These are phyloP conservation scores for Choloepus didactylus DNA, from an alignment of 2,797 vertebrate species.

Conservation along the genomic window DNA sequence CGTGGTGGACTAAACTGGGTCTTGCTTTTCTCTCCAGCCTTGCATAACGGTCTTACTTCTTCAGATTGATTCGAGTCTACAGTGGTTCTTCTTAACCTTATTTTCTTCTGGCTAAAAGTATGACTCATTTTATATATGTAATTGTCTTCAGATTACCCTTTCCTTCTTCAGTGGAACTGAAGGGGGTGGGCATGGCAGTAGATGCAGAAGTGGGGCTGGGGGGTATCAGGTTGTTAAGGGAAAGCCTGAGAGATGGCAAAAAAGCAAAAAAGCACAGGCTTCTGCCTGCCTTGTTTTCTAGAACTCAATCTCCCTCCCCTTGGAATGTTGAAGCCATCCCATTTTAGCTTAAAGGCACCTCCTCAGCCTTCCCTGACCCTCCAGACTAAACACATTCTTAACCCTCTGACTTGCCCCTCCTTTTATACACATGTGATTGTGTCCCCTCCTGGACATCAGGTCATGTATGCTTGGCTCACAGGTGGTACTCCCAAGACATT, in stretches of 20 bases:
- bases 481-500: not conserved
- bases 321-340: not conserved
- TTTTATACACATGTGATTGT: not conserved
- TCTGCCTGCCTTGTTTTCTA: not conserved
- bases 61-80: conserved; percentile 14
- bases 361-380: not conserved
- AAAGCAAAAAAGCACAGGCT: not conserved
- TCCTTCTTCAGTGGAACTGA: not conserved
- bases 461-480: not conserved
- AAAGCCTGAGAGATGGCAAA: not conserved
- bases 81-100: conserved; percentile 42
- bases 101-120: conserved; percentile 27
- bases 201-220: not conserved
- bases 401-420: not conserved
- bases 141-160: not conserved
- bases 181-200: not conserved
- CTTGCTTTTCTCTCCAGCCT: not conserved
- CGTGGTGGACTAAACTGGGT: not conserved
- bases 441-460: not conserved
- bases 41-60: not conserved
- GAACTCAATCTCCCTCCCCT: not conserved
- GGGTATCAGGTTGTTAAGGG: not conserved
- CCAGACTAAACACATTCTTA: not conserved
- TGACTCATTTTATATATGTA: not conserved
- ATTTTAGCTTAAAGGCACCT: not conserved